These are phyloP conservation scores for Channa argus DNA, from an alignment of 2,113 vertebrate species.

Conservation along the genomic window DNA sequence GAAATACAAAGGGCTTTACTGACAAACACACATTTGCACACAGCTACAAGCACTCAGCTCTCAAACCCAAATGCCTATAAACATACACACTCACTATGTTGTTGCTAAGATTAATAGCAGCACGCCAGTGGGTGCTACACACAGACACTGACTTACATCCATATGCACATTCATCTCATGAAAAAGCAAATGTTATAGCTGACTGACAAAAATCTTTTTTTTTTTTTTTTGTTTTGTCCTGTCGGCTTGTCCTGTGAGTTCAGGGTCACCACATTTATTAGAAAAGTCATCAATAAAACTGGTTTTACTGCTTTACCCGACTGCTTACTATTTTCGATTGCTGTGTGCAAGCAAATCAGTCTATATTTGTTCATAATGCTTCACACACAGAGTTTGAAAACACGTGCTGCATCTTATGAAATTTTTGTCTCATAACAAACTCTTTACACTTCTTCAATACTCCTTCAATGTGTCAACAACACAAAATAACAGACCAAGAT, in stretches of 20 bases:
- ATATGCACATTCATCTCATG: background rate
- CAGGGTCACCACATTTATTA: too few species aligned
- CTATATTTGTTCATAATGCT: background rate
- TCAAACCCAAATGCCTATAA: background rate
- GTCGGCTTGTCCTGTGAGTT: too few species aligned
- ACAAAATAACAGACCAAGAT: background rate
- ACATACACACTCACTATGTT: background rate
- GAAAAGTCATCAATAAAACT: too few species aligned
- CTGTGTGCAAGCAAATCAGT: too few species aligned
- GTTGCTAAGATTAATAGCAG: background rate
- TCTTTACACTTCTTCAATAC: background rate
- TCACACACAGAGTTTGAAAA: background rate
- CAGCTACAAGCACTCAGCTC: background rate
- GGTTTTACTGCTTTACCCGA: too few species aligned
- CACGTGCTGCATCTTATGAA: background rate
- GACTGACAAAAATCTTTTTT: background rate
- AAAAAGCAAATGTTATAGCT: conserved; percentile 26
- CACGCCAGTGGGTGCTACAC: conserved; percentile 2
- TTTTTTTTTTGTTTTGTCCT: too few species aligned
- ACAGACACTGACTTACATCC: background rate
- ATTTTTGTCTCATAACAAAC: background rate
- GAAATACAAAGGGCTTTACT: conserved; percentile 25
- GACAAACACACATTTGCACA: conserved; percentile 6
- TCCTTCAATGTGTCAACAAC: background rate
- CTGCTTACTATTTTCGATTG: too few species aligned